Base-by-base conservation (phyloP, 1,140 invertebrate genomes). In the Trachymyrmex cornetzi region DNA sequence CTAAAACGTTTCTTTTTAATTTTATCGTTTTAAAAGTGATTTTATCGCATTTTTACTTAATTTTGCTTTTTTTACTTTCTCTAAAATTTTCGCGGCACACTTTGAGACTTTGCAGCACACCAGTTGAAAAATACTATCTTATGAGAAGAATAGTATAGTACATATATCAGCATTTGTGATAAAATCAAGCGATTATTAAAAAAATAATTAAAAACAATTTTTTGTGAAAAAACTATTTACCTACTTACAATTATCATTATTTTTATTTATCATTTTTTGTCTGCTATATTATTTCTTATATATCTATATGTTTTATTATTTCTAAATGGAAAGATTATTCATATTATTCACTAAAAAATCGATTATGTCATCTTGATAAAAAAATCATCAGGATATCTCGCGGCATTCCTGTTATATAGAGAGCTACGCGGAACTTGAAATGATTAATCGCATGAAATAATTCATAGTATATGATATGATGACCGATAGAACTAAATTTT, bases 401-500 rank as follows among this genome's bases (percentile, higher is more conserved):
- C 14, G n/a, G 1, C 0, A 63, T 63, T 63, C 1, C 2, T 57
- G 2, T 12, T 44, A 71, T 0, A 22, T 19, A 16, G 30, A 57
- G 14, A 12, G 16, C 3, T n/a, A 24, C 11, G 30, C 16, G 0
- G 9, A 57, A 57, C 5, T 67, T 9, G 2, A 71, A 71, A 59
- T 57, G 2, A 44, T 27, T 57, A 7, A 67, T 59, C 2, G 3
- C 53, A 66, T 34, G 1, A n/a, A 74, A 77, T 67, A 0, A 80
- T 53, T 11, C 12, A 7, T 57, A 6, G 19, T 14, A 61, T 24
- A 2, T 50, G 30, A 55, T 6, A 38, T 38, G 2, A 34, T 81
- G 50, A 57, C 50, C 34, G 24, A 79, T 88, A n/a, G 27, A 63
- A 14, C 16, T 48, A 3, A 79, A 67, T 66, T 72, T 85, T 89